Conservation (phyloP, 2,113 vertebrate species). For the Dendrocopos noguchii region DNA sequence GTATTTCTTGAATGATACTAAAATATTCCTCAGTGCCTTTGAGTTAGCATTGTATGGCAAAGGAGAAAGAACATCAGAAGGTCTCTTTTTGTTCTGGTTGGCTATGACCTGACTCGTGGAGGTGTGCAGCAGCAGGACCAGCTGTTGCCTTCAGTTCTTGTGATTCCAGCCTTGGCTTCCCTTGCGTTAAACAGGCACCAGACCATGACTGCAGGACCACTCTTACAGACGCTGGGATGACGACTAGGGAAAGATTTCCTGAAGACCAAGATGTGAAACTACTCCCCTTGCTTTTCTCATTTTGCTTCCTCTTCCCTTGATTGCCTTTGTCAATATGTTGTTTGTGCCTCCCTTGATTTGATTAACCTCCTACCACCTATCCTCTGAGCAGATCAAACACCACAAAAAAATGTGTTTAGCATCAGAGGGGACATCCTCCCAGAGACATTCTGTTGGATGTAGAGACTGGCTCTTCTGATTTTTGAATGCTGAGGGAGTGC, state of each 20-base stretch:
- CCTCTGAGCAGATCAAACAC: too few species aligned
- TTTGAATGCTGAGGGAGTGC: not conserved
- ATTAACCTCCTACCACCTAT: not conserved
- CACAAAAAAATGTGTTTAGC: not conserved
- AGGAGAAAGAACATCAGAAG: not conserved
- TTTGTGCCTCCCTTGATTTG: not conserved
- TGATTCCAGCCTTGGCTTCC: not conserved
- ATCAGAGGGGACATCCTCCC: not conserved
- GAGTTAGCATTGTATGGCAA: not conserved
- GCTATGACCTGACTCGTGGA: not conserved
- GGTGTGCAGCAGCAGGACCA: not conserved
- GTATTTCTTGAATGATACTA: not conserved
- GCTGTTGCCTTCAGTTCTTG: not conserved
- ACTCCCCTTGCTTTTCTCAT: not conserved
- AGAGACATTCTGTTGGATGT: not conserved
- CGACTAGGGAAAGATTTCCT: not conserved
- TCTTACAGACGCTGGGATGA: not conserved
- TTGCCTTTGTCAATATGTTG: slow-evolving; percentile 8
- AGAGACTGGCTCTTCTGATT: not conserved
- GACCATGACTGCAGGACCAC: accelerated
- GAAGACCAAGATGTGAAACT: not conserved
- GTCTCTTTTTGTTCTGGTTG: not conserved
- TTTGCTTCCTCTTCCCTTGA: not conserved
- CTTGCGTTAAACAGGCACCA: not conserved
- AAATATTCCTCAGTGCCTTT: not conserved